These are phyloP conservation scores for Paralvinella palmiformis DNA, from an alignment of 1,140 invertebrate genomes.

Conservation along the genomic window DNA sequence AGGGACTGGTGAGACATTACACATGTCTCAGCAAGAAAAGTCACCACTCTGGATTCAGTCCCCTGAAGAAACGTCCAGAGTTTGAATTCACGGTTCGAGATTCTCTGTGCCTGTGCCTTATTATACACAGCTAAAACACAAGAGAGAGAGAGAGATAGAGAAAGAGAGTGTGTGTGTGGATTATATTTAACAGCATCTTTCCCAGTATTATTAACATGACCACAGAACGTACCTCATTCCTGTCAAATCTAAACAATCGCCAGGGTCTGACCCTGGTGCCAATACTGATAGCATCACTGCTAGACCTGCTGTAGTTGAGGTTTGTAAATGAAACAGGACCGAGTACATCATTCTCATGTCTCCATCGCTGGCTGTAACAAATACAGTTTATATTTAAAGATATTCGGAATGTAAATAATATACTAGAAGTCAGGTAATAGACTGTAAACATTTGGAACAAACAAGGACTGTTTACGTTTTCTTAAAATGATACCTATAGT, in stretches of 20 bases:
- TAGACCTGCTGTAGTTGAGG: conserved; percentile 69
- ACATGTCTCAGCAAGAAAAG: too few relatives aligned
- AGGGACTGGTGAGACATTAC: too few relatives aligned
- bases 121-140: too few relatives aligned
- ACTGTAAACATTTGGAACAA: conserved; percentile 21
- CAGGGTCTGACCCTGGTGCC: conserved; percentile 57
- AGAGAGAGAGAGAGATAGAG: too few relatives aligned
- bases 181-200: background rate
- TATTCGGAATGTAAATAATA: background rate
- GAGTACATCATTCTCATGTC: conserved; percentile 55
- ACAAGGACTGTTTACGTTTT: conserved; percentile 20
- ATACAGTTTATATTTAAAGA: conserved; percentile 16
- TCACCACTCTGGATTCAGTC: too few relatives aligned
- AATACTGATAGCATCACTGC: conserved; percentile 49
- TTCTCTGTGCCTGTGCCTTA: too few relatives aligned
- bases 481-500: conserved; percentile 26
- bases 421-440: conserved; percentile 24
- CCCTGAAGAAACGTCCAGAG: too few relatives aligned
- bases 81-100: too few relatives aligned
- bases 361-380: conserved; percentile 57
- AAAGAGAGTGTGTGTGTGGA: too few relatives aligned
- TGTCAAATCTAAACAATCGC: conserved; percentile 66
- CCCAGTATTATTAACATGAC: background rate
- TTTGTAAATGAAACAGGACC: conserved; percentile 69
- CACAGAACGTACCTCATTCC: conserved; percentile 43